Conservation (phyloP, 2,888 invertebrate species). For the Cephus pygmeus region DNA sequence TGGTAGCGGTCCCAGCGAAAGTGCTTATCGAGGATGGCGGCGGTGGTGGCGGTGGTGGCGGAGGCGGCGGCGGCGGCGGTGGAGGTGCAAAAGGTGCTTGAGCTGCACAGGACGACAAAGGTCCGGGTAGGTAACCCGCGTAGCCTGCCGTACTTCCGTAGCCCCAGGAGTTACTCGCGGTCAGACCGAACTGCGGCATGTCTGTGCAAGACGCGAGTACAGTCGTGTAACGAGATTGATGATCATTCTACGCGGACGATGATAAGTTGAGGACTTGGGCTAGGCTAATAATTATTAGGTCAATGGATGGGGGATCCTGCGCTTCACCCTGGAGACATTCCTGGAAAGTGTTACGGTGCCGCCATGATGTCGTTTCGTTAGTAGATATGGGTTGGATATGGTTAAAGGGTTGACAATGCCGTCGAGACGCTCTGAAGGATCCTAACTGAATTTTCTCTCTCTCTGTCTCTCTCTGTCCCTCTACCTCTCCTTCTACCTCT, state of each 20-base stretch:
- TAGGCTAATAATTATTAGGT: background rate
- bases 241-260: background rate
- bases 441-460: background rate
- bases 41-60: conserved; percentile 46
- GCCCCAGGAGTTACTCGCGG: conserved; percentile 89
- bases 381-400: background rate
- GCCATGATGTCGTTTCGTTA: background rate
- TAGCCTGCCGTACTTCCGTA: conserved; percentile 88
- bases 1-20: conserved; percentile 56
- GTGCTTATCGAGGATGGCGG: conserved; percentile 53
- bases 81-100: conserved; percentile 66
- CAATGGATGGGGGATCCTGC: background rate
- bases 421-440: background rate
- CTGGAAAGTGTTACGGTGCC: background rate
- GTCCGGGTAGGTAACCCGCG: conserved; percentile 83
- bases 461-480: background rate
- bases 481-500: background rate
- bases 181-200: conserved; percentile 87
- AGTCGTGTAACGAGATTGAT: background rate
- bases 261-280: background rate
- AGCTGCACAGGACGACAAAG: conserved; percentile 80
- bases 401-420: background rate
- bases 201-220: conserved; percentile 61
- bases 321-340: background rate
- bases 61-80: conserved; percentile 55